These are phyloP conservation scores for Beaufortia kweichowensis DNA, from an alignment of 2,113 vertebrate species.

Conservation along the genomic window DNA sequence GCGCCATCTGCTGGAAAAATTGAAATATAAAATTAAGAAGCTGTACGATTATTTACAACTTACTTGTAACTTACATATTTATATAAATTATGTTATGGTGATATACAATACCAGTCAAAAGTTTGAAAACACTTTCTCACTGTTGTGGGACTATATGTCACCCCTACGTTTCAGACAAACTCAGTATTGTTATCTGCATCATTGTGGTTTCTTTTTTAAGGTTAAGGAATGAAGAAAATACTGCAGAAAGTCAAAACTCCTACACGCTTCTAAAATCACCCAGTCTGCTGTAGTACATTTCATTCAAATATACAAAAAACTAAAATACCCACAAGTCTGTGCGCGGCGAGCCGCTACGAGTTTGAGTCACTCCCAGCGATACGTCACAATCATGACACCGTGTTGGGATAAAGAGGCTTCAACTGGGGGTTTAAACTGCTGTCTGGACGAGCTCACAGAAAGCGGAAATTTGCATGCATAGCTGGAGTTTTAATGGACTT, in stretches of 20 bases:
- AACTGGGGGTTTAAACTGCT: conserved; percentile 26
- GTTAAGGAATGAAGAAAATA: not conserved
- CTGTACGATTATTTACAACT: no score
- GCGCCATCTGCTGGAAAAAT: conserved; percentile 4
- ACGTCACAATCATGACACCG: conserved; percentile 61
- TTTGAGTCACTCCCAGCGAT: not conserved
- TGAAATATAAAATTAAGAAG: no score
- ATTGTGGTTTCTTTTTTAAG: no score
- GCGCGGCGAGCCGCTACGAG: conserved; percentile 31
- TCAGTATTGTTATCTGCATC: no score
- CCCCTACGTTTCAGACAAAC: no score
- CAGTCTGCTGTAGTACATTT: no score
- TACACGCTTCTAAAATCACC: not conserved
- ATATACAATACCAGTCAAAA: no score
- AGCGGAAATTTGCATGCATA: not conserved
- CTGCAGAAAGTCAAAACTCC: not conserved
- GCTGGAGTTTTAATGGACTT: not conserved
- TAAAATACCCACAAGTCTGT: conserved; percentile 66
- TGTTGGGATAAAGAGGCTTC: conserved; percentile 53
- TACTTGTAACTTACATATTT: no score
- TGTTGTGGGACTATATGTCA: no score
- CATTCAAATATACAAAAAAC: conserved; percentile 38
- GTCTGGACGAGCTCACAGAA: conserved; percentile 1
- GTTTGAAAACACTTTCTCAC: no score
- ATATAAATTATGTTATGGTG: no score